A percentile compares a stretch with the other conserved stretches of the same genome.
phyloP scores from a whole-genome alignment of 2,113 vertebrate species.

The Mesoclemmys tuberculata region DNA sequence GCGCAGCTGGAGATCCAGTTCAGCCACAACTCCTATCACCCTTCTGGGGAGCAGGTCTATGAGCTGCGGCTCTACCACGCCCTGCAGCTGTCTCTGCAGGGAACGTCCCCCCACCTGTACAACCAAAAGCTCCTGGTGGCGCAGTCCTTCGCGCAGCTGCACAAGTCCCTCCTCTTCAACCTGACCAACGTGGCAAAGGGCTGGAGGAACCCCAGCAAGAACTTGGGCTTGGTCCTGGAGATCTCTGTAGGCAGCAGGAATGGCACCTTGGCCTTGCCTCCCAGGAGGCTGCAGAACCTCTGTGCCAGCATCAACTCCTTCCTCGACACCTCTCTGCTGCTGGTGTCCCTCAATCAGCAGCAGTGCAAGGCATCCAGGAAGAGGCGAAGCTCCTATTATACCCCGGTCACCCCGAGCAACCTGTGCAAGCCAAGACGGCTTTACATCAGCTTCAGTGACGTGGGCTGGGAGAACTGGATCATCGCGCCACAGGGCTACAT shows the following conservation, averaged over 20 bases:
- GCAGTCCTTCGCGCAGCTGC: constrained; percentile 74
- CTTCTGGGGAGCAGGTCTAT: constrained; percentile 34
- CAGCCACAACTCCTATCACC: constrained; percentile 65
- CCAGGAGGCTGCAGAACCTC: fast-evolving
- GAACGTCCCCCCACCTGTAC: neutral
- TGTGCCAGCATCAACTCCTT: constrained; percentile 50
- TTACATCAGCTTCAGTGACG: constrained; percentile 93
- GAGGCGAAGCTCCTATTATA: constrained; percentile 54
- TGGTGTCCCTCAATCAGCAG: constrained; percentile 83
- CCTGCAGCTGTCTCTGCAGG: constrained; percentile 57
- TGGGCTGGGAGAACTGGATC: constrained; percentile 97
- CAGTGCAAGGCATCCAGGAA: constrained; percentile 76
- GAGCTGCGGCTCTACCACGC: constrained; percentile 81
- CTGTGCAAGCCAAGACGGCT: constrained; percentile 89
- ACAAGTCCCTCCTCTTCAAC: constrained; percentile 78
- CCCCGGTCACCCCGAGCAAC: constrained; percentile 56
- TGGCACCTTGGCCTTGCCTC: fast-evolving
- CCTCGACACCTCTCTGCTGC: constrained; percentile 80
- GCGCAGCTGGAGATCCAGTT: constrained; percentile 88
- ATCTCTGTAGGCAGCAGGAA: constrained; percentile 3
- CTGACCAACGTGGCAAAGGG: constrained; percentile 76
- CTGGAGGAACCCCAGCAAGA: constrained; percentile 68
- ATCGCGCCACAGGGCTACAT: constrained; percentile 94
- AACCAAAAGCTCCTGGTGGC: constrained; percentile 78
- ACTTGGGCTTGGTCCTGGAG: constrained; percentile 81